A percentile compares a stretch with the other conserved stretches of the same genome.
These are phyloP conservation scores for Leucania comma DNA, from an alignment of 2,888 invertebrate species.

Conservation along the genomic window DNA sequence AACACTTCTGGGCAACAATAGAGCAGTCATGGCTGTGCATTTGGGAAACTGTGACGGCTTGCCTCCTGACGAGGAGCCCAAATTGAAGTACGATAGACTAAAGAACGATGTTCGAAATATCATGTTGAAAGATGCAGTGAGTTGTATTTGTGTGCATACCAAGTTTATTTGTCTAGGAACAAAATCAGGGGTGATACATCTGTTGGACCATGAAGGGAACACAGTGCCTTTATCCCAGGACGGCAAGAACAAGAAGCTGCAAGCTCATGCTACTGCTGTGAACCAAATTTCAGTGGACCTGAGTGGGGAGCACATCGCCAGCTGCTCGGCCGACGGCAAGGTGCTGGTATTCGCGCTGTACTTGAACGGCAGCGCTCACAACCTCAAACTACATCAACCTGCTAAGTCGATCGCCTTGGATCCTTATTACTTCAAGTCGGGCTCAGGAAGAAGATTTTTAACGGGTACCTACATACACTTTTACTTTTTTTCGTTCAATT, in stretches of 20 bases:
- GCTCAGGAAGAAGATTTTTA: conserved; percentile 95
- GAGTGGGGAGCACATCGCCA: conserved; percentile 98
- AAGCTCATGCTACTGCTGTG: conserved; percentile 96
- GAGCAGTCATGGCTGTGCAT: conserved; percentile 81
- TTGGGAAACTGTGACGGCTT: conserved; percentile 85
- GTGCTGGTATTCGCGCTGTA: conserved; percentile 97
- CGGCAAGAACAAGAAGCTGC: conserved; percentile 93
- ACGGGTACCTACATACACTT: conserved; percentile 87
- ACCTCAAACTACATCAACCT: conserved; percentile 94
- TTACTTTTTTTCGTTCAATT: no score
- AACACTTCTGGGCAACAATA: neutral
- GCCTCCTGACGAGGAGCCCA: conserved; percentile 93
- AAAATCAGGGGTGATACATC: conserved; percentile 96
- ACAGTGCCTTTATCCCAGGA: conserved; percentile 90
- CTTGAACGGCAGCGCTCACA: conserved; percentile 95
- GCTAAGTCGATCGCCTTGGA: conserved; percentile 95
- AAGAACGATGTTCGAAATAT: conserved; percentile 96
- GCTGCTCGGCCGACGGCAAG: conserved; percentile 97
- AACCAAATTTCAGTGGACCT: conserved; percentile 98
- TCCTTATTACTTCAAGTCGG: conserved; percentile 94
- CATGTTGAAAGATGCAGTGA: conserved; percentile 95
- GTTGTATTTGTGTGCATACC: conserved; percentile 97
- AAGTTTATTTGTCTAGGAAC: conserved; percentile 98
- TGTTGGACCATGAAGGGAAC: conserved; percentile 98
- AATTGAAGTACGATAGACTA: conserved; percentile 97